These are phyloP conservation scores for Urocitellus parryii DNA, from an alignment of 2,113 vertebrate genomes.

Conservation along the genomic window DNA sequence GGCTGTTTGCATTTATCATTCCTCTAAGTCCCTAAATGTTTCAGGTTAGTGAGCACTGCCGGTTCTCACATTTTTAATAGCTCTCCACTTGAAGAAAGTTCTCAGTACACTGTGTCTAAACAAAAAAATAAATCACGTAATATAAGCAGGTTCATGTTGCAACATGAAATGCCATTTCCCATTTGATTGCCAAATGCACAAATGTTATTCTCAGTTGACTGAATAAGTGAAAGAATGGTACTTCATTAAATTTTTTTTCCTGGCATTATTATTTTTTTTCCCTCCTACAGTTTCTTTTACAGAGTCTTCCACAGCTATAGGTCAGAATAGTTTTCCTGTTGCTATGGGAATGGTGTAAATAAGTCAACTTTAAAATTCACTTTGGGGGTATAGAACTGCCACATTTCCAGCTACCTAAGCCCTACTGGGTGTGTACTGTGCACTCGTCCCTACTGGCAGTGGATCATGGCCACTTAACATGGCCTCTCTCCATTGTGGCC, in stretches of 20 bases:
- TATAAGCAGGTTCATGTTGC: conserved; percentile 72
- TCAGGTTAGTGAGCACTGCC: conserved; percentile 67
- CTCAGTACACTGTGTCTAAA: conserved; percentile 55
- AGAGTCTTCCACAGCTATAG: conserved; percentile 63
- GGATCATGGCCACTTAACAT: background rate
- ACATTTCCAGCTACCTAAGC: conserved; percentile 65
- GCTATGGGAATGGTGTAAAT: conserved; percentile 77
- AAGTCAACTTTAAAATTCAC: conserved; percentile 76
- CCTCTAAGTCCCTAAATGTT: conserved; percentile 70
- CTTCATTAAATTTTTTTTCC: conserved; percentile 50
- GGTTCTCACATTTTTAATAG: conserved; percentile 73
- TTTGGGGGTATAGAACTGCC: conserved; percentile 66
- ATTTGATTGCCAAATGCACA: conserved; percentile 70
- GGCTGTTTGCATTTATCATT: conserved; percentile 72
- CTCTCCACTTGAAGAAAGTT: conserved; percentile 67
- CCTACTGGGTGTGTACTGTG: conserved; percentile 25
- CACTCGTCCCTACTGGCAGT: conserved; percentile 13
- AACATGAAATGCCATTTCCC: conserved; percentile 70
- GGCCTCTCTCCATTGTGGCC: background rate
- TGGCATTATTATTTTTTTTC: conserved; percentile 62
- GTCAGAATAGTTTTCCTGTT: conserved; percentile 75
- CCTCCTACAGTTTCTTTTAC: conserved; percentile 66
- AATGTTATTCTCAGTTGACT: conserved; percentile 74
- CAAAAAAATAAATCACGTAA: conserved; percentile 68
- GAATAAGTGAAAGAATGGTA: conserved; percentile 67